These are phyloP conservation scores for Pseudocheirus occidentalis DNA, from an alignment of 2,797 vertebrate genomes.

Conservation along the genomic window DNA sequence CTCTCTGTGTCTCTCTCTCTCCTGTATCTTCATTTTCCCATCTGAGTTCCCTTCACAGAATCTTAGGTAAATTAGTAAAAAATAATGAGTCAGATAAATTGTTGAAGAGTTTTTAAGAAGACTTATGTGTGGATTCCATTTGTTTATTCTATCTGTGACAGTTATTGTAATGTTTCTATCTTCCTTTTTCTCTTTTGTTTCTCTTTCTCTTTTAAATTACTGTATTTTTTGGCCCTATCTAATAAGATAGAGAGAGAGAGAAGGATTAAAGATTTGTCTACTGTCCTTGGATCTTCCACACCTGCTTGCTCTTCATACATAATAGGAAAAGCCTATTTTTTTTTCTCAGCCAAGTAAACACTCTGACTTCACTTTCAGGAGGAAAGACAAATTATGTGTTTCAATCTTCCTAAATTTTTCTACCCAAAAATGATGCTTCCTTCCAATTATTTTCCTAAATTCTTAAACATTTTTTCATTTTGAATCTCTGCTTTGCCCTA, in stretches of 20 bases:
- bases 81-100: not conserved
- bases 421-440: not conserved
- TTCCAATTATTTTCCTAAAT: not conserved
- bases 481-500: not conserved
- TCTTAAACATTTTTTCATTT: not conserved
- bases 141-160: not conserved
- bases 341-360: not conserved
- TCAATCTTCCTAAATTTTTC: not conserved
- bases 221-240: not conserved
- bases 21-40: not conserved
- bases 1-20: not conserved
- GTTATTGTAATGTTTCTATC: not conserved
- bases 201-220: not conserved
- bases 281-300: not conserved
- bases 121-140: not conserved
- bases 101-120: not conserved
- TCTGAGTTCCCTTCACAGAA: not conserved
- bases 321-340: not conserved
- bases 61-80: not conserved
- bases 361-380: not conserved
- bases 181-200: not conserved
- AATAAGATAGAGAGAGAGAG: not conserved
- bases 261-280: not conserved
- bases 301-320: not conserved
- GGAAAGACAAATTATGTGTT: not conserved